phyloP scores from a whole-genome alignment of 2,888 invertebrate genomes.

The Adelognathus sp. region DNA sequence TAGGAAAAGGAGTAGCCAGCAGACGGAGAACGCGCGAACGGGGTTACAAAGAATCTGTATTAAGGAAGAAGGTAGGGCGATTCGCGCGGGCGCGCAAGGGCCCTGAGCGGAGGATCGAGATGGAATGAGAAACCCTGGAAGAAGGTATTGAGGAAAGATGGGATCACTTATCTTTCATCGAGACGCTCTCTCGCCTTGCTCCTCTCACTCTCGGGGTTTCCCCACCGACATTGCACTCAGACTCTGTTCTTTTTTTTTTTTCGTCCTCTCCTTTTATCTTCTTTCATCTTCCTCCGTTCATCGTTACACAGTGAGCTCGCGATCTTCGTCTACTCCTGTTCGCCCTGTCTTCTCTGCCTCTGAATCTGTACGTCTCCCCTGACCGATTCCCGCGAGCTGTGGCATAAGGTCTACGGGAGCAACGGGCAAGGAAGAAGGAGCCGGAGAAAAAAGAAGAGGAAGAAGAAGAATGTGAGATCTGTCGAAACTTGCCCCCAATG shows the following conservation, averaged over 20 bases:
- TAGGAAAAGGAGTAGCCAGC: slow-evolving; percentile 1
- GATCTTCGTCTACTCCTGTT: not conserved
- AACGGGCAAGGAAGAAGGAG: slow-evolving; percentile 6
- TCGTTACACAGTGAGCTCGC: slow-evolving; percentile 4
- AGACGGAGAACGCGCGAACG: not conserved
- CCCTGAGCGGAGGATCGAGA: slow-evolving; percentile 3
- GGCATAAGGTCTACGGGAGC: slow-evolving; percentile 8
- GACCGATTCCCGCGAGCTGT: slow-evolving; percentile 12
- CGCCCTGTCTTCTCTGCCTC: slow-evolving; percentile 15
- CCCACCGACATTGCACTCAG: slow-evolving; percentile 54
- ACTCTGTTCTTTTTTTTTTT: slow-evolving; percentile 22
- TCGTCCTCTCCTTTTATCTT: slow-evolving; percentile 48
- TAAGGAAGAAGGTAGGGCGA: slow-evolving; percentile 43
- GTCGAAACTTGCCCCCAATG: slow-evolving; percentile 37
- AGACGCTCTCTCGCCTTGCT: slow-evolving; percentile 56
- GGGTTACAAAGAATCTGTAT: slow-evolving; percentile 57
- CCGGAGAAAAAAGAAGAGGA: not conserved
- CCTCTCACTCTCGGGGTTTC: slow-evolving; percentile 32
- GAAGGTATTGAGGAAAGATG: slow-evolving; percentile 62
- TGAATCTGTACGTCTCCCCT: not conserved
- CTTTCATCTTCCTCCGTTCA: slow-evolving; percentile 1
- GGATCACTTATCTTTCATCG: slow-evolving; percentile 72
- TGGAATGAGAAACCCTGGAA: slow-evolving; percentile 49
- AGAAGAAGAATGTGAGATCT: slow-evolving; percentile 43
- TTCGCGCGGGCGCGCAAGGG: slow-evolving; percentile 5